These are phyloP conservation scores for Hedya salicella DNA, from an alignment of 2,888 invertebrate genomes.

Conservation along the genomic window DNA sequence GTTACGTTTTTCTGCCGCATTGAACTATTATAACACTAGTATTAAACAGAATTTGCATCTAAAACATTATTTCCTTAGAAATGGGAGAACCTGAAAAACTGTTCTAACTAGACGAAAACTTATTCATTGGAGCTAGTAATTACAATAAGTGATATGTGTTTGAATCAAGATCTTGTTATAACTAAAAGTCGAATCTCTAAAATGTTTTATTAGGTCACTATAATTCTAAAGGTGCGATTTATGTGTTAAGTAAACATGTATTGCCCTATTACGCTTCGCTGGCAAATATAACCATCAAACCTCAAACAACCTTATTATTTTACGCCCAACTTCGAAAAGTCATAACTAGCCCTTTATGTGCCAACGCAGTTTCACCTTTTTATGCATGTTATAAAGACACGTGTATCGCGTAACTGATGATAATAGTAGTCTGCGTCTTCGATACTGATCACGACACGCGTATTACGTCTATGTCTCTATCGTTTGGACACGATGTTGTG, in stretches of 20 bases:
- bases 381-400: background rate
- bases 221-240: too few relatives aligned
- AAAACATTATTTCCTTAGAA: too few relatives aligned
- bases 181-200: too few relatives aligned
- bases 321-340: background rate
- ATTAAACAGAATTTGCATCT: too few relatives aligned
- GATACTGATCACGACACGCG: conserved; percentile 37
- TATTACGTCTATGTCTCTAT: conserved; percentile 25
- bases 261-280: background rate
- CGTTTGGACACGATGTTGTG: background rate
- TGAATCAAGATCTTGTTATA: too few relatives aligned
- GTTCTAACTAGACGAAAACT: too few relatives aligned
- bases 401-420: conserved; percentile 11
- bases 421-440: conserved; percentile 23
- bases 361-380: conserved; percentile 6
- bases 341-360: background rate
- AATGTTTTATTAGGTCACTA: too few relatives aligned
- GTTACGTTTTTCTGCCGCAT: too few relatives aligned
- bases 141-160: too few relatives aligned
- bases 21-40: too few relatives aligned
- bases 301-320: background rate
- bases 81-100: too few relatives aligned
- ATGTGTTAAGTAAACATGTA: background rate
- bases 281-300: background rate
- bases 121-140: too few relatives aligned